Evolutionary conservation across 2,113 vertebrate genomes (phyloP).

Genomic region (Copsychus sechellarum): DNA sequence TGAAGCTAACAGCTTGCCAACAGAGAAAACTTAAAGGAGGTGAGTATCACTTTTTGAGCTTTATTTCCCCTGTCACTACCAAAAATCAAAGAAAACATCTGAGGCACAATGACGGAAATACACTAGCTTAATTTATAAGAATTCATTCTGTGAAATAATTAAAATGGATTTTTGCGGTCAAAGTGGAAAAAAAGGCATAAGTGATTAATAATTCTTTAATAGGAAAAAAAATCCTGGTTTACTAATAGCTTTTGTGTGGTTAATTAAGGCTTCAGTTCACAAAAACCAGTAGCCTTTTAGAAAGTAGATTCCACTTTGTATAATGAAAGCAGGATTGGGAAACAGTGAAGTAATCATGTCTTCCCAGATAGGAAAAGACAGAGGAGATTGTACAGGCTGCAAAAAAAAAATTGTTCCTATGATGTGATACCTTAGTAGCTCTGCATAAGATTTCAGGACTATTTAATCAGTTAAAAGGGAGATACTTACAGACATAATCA

Average conservation of each 20-base stretch:
- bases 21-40: not conserved
- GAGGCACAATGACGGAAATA: not conserved
- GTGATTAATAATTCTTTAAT: not conserved
- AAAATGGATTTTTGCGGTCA: not conserved
- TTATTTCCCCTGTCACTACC: not conserved
- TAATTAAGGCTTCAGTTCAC: not conserved
- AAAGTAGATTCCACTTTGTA: not conserved
- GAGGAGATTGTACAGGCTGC: not conserved
- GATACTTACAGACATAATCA: not conserved
- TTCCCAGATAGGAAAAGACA: not conserved
- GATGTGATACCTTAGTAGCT: not conserved
- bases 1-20: not conserved
- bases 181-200: not conserved
- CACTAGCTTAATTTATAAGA: not conserved
- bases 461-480: not conserved
- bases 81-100: not conserved
- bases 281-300: not conserved
- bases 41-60: not conserved
- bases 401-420: not conserved
- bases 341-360: not conserved
- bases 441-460: not conserved
- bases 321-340: not conserved
- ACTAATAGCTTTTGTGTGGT: not conserved
- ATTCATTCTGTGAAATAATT: not conserved
- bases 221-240: not conserved